Conservation (phyloP, 2,888 invertebrate genomes). For the Megastigmus dorsalis region DNA sequence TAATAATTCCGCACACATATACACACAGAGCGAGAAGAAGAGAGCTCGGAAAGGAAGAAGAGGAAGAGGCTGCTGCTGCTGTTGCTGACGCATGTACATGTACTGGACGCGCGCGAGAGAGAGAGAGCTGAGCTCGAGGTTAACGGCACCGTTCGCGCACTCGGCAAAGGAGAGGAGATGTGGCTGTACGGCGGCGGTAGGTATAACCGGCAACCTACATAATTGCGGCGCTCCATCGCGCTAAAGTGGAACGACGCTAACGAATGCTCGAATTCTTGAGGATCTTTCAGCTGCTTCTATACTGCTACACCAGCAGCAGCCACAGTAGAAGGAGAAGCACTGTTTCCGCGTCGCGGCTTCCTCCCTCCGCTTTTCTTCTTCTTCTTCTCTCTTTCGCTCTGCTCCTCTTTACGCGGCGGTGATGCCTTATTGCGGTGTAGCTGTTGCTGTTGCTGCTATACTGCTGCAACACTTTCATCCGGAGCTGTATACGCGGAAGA, state of each 20-base stretch:
- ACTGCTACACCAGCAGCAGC: too few species aligned
- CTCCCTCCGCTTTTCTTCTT: constrained; percentile 25
- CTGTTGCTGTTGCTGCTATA: too few species aligned
- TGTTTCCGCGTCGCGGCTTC: constrained; percentile 42
- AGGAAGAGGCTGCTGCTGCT: too few species aligned
- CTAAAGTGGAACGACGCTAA: constrained; percentile 68
- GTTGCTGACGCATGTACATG: neutral
- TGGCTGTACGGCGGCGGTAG: neutral
- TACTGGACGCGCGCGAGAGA: neutral
- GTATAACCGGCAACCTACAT: constrained; percentile 68
- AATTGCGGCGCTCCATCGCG: constrained; percentile 66
- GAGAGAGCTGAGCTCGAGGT: constrained; percentile 29
- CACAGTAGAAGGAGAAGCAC: too few species aligned
- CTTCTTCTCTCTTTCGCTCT: neutral
- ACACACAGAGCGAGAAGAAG: neutral
- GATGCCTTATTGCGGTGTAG: too few species aligned
- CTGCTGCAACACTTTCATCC: constrained; percentile 46
- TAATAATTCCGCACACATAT: neutral
- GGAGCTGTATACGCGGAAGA: constrained; percentile 33
- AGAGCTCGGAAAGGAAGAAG: too few species aligned
- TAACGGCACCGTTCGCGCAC: constrained; percentile 54
- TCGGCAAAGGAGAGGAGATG: constrained; percentile 35
- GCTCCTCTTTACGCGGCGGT: neutral
- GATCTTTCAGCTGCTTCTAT: too few species aligned
- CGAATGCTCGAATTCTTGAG: constrained; percentile 67